Base-by-base conservation (phyloP, 2,797 vertebrate genomes). In the Microctenopoma lineatum region DNA sequence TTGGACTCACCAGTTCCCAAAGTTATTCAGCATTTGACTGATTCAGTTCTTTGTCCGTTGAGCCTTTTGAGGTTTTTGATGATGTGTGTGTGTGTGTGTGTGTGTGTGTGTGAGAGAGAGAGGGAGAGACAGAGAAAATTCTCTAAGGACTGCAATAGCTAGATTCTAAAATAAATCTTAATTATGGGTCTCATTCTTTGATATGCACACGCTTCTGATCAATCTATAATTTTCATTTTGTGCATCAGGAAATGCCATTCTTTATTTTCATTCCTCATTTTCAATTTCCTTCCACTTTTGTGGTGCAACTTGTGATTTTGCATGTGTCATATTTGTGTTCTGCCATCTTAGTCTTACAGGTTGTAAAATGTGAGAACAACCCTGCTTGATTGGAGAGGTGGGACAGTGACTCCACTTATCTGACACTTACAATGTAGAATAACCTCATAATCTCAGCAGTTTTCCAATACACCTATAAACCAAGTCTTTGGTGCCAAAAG, bases 401-500 rank as follows among this genome's bases (percentile, higher is more conserved):
- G 4, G 8, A 21, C 5, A 1, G 34, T 45, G 41, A 59, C 64
- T 66, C 16, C 34, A 68, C 55, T 65, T 74, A 53, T 44, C 52
- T 68, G 25, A 46, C 32, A 36, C 53, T 53, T 65, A 53, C 59
- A 78, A 25, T 34, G 36, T 59, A 59, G 44, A 45, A 34, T 14
- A 62, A 52, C 25, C 67, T 59, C 29, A 60, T 73, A 63, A 66
- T n/a, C 18, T 64, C 11, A 0, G 54, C 51, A 41, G 25, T 57
- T 67, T 56, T 21, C 51, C 61, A 73, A 25, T 15, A 58, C 34
- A 57, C 62, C 52, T 54, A 27, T 53, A 25, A 71, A 55, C 52
- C 29, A 21, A n/a, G 34, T 51, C 4, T 7, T 15, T 10, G 29
- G n/a, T 44, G 41, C 44, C 36, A 63, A 67, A 66, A 44, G 34